Evolutionary conservation across 2,797 vertebrate species (phyloP).

Genomic region (Fringilla coelebs): DNA sequence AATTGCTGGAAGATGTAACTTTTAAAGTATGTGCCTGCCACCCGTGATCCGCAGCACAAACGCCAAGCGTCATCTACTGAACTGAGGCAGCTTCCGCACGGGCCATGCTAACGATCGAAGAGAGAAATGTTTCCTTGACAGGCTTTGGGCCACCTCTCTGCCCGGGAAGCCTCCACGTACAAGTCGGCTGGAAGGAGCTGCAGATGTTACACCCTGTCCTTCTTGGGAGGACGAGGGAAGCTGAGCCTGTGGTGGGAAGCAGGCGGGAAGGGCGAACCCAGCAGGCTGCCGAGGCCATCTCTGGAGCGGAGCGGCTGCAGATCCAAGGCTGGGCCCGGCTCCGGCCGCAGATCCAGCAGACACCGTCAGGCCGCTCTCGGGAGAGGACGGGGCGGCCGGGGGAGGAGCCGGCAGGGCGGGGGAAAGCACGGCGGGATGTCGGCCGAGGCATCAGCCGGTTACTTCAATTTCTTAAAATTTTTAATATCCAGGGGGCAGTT

Average conservation of each 20-base stretch:
- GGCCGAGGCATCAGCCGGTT: no score
- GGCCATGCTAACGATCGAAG: not conserved
- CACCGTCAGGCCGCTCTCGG: not conserved
- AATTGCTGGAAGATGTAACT: not conserved
- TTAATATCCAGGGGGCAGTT: not conserved
- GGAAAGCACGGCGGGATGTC: no score
- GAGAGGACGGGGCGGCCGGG: no score
- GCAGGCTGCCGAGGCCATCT: not conserved
- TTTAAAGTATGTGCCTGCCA: not conserved
- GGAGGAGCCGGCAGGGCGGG: not conserved
- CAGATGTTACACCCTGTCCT: no score
- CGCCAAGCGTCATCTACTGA: not conserved
- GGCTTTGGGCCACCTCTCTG: not conserved
- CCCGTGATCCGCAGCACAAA: not conserved
- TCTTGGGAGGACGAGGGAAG: not conserved
- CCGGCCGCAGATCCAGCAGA: not conserved
- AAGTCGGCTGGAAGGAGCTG: not conserved
- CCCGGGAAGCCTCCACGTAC: not conserved
- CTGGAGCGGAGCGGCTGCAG: not conserved
- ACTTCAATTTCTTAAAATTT: not conserved
- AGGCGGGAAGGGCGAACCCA: not conserved
- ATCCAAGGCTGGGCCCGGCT: rapidly evolving
- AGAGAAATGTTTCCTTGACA: not conserved
- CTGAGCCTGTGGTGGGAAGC: not conserved
- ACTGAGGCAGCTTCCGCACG: not conserved